Evolutionary conservation across 2,113 vertebrate species (phyloP).

Genomic region (Bucco capensis): DNA sequence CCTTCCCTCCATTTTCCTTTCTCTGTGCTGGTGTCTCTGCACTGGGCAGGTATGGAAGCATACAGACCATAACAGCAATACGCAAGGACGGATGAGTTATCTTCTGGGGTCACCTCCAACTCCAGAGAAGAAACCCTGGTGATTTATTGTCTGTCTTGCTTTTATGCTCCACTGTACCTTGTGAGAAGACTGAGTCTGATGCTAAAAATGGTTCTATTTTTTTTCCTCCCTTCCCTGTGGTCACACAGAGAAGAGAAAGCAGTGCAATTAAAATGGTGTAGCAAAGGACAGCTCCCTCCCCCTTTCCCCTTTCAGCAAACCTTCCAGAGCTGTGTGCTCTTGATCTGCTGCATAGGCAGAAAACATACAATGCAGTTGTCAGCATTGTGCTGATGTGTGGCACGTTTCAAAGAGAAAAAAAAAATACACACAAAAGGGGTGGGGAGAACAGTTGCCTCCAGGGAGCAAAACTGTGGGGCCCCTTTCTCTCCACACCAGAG

Average conservation of each 20-base stretch:
- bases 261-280: neutral
- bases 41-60: neutral
- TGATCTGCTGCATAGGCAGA: constrained; percentile 60
- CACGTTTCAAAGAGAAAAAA: neutral
- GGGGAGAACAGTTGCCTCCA: constrained; percentile 33
- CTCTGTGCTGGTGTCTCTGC: neutral
- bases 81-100: neutral
- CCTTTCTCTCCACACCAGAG: neutral
- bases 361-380: constrained; percentile 42
- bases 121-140: neutral
- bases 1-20: neutral
- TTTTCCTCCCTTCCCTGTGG: neutral
- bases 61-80: neutral
- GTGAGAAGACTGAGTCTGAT: neutral
- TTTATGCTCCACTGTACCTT: neutral
- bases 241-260: neutral
- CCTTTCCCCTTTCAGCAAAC: constrained; percentile 21
- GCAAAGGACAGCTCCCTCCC: constrained; percentile 32
- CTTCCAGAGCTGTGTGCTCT: constrained; percentile 29
- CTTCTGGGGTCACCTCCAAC: neutral
- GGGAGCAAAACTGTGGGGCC: constrained; percentile 39
- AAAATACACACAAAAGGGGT: constrained; percentile 35
- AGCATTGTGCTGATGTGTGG: constrained; percentile 51
- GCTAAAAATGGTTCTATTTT: neutral
- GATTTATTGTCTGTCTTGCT: neutral